Conservation (phyloP, 2,797 vertebrate species). For the Botia kubotai region DNA sequence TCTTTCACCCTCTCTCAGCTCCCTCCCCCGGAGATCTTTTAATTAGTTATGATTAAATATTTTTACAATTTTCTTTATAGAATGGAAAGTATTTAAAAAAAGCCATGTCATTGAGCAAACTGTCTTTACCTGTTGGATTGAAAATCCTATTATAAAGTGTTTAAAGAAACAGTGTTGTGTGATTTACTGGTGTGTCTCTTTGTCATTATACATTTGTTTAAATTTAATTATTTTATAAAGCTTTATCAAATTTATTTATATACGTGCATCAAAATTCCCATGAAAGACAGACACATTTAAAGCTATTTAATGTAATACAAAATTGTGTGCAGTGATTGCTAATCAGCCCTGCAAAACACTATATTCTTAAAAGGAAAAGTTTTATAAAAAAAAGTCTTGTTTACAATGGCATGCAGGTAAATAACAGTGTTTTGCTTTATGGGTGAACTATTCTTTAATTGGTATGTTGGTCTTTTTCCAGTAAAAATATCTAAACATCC, state of each 20-base stretch:
- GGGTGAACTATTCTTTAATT: no score
- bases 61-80: constrained; percentile 84
- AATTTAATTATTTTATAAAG: neutral
- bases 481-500: neutral
- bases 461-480: no score
- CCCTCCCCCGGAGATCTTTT: constrained; percentile 77
- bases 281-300: neutral
- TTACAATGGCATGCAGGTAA: no score
- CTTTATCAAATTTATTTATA: neutral
- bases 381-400: no score
- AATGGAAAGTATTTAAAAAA: constrained; percentile 84
- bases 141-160: constrained; percentile 78
- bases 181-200: neutral
- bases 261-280: neutral
- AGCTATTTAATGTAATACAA: neutral
- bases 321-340: neutral
- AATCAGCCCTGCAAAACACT: neutral
- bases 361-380: neutral
- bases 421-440: no score
- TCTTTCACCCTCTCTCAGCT: constrained; percentile 49
- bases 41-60: constrained; percentile 83
- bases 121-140: constrained; percentile 78
- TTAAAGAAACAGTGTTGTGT: constrained; percentile 70
- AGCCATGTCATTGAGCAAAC: constrained; percentile 78
- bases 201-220: neutral